A percentile compares a stretch with the other conserved stretches of the same genome.
phyloP scores from a whole-genome alignment of 2,113 vertebrate species.

The Fregetta grallaria region DNA sequence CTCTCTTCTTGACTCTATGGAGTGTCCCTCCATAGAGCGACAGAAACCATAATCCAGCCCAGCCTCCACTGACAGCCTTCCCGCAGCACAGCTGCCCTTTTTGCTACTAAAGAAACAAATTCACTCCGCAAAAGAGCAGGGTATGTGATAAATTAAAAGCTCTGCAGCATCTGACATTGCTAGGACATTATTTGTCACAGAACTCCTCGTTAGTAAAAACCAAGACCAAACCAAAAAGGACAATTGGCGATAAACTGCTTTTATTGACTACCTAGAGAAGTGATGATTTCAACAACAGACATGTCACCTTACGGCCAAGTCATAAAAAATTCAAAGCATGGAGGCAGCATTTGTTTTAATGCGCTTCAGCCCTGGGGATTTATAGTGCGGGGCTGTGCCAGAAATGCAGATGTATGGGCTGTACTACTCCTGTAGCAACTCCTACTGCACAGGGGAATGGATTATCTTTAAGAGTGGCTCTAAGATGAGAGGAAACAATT shows the following conservation, averaged over 20 bases:
- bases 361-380: background rate
- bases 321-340: constrained; percentile 12
- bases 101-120: background rate
- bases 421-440: background rate
- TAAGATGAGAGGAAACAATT: background rate
- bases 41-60: background rate
- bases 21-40: background rate
- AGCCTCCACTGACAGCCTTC: background rate
- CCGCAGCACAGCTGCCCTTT: background rate
- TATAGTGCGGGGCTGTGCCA: background rate
- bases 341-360: background rate
- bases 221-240: background rate
- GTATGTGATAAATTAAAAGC: constrained; percentile 24
- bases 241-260: constrained; percentile 4
- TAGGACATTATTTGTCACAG: background rate
- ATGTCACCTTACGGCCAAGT: background rate
- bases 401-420: background rate
- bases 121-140: background rate
- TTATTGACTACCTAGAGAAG: constrained; percentile 24
- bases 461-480: background rate
- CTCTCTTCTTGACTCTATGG: background rate
- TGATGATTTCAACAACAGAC: constrained; percentile 1
- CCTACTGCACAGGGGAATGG: background rate
- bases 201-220: constrained; percentile 16
- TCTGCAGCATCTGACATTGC: background rate